These are phyloP conservation scores for Crax fasciolata DNA, from an alignment of 2,797 vertebrate species.

Conservation along the genomic window DNA sequence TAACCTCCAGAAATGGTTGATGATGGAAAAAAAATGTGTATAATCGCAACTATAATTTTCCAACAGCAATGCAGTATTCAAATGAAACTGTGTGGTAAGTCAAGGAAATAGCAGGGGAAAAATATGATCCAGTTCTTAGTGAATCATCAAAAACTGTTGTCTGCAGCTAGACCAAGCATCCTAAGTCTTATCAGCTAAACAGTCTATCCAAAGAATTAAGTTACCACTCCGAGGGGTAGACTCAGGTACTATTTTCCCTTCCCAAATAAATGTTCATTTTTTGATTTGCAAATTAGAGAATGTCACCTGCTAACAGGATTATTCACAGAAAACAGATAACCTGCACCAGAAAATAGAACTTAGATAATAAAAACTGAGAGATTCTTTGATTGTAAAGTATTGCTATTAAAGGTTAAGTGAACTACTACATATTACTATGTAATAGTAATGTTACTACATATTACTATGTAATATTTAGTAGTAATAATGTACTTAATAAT, in stretches of 20 bases:
- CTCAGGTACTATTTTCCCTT: background rate
- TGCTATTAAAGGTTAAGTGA: background rate
- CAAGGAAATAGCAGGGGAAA: constrained; percentile 23
- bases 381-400: background rate
- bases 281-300: background rate
- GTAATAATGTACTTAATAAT: no score
- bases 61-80: background rate
- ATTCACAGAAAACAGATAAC: background rate
- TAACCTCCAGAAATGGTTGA: constrained; percentile 35
- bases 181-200: constrained; percentile 1
- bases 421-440: background rate
- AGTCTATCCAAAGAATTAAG: background rate
- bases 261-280: background rate
- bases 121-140: constrained; percentile 4
- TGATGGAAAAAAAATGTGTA: constrained; percentile 20
- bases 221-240: background rate
- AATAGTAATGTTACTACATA: no score
- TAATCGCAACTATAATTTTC: constrained; percentile 17
- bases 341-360: background rate
- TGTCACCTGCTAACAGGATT: background rate
- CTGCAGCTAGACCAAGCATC: constrained; percentile 25
- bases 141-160: constrained; percentile 27
- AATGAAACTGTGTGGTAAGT: background rate
- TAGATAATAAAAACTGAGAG: background rate
- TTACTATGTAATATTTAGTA: no score